phyloP scores from a whole-genome alignment of 2,113 vertebrate species.

The Psephotus haematonotus region DNA sequence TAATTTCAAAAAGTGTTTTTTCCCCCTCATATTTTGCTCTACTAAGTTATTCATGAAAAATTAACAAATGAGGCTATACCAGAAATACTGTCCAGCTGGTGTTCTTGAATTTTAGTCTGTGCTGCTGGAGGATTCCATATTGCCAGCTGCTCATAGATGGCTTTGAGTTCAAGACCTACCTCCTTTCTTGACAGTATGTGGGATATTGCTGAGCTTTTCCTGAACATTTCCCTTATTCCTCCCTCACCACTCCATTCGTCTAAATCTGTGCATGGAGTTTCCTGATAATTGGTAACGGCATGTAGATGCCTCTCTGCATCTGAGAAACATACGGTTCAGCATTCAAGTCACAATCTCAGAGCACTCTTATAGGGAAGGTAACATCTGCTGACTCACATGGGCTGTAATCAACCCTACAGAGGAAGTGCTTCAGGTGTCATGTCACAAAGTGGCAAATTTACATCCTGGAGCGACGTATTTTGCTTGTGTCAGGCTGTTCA shows the following conservation, averaged over 20 bases:
- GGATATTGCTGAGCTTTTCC: not conserved
- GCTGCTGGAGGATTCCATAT: not conserved
- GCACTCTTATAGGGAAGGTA: not conserved
- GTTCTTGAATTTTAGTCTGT: not conserved
- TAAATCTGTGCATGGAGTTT: accelerated
- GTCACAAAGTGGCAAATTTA: not conserved
- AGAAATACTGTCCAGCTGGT: not conserved
- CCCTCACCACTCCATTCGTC: not conserved
- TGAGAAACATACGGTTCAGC: not conserved
- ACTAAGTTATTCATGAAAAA: not conserved
- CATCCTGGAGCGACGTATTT: not conserved
- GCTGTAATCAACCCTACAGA: not conserved
- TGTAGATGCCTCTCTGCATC: not conserved
- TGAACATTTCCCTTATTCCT: accelerated
- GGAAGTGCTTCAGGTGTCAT: accelerated
- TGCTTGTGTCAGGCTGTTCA: accelerated
- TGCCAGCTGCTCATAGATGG: not conserved
- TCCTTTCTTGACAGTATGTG: not conserved
- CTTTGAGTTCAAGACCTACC: not conserved
- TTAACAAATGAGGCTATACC: not conserved
- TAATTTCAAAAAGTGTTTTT: not conserved
- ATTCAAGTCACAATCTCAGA: not conserved
- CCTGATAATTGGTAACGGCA: accelerated
- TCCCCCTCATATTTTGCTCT: not conserved
- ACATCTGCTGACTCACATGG: not conserved